Conservation (phyloP, 2,888 invertebrate species). For the Drosophila leonis region DNA sequence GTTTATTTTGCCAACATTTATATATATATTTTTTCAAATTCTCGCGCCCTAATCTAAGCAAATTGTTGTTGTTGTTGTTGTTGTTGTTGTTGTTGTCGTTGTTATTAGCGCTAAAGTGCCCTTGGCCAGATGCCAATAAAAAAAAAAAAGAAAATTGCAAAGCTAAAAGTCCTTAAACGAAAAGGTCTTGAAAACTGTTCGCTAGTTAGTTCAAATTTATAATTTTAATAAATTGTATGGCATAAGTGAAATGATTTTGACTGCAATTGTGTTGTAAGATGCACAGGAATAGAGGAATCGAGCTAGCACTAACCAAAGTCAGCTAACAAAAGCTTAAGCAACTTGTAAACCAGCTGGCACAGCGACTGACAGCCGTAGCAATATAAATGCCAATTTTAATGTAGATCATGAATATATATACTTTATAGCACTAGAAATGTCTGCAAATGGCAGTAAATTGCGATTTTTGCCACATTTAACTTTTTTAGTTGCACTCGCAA, state of each 20-base stretch:
- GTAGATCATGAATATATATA: background rate
- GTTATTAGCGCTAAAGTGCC: conserved; percentile 4
- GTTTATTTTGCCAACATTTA: conserved; percentile 34
- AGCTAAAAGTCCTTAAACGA: conserved; percentile 9
- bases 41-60: background rate
- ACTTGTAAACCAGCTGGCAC: background rate
- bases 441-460: background rate
- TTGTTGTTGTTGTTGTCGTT: too few species aligned
- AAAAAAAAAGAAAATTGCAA: conserved; percentile 4
- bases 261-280: background rate
- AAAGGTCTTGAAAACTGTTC: background rate
- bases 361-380: too few species aligned
- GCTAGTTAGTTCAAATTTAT: conserved; percentile 6
- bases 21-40: conserved; percentile 21
- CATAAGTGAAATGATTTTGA: background rate
- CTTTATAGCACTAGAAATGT: background rate
- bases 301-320: too few species aligned
- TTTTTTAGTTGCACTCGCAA: too few species aligned
- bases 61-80: conserved; percentile 21
- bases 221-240: conserved; percentile 9
- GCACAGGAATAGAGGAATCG: too few species aligned
- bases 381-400: too few species aligned
- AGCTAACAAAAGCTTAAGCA: background rate
- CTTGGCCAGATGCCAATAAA: conserved; percentile 33
- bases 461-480: too few species aligned